Conservation (phyloP, 2,797 vertebrate species). For the Anisognathus igniventris region DNA sequence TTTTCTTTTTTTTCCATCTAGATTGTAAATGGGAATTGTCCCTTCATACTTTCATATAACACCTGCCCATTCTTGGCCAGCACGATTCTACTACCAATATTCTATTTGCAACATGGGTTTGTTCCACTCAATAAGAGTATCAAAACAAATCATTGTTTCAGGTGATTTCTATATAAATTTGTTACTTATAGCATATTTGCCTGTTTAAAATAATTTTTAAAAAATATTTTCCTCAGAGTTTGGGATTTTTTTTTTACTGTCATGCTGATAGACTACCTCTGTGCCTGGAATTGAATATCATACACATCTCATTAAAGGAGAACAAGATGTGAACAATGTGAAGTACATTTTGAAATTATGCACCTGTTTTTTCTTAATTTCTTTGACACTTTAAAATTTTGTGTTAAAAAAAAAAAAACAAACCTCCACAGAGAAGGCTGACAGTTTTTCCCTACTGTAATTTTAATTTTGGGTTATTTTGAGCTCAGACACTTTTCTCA, state of each 20-base stretch:
- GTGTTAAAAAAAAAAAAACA: fast-evolving
- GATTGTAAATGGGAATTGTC: not conserved
- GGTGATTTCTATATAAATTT: not conserved
- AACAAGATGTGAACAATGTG: not conserved
- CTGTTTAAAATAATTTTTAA: fast-evolving
- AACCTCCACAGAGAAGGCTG: not conserved
- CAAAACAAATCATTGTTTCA: not conserved
- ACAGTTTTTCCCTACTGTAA: not conserved
- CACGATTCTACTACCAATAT: not conserved
- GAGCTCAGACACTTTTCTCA: not conserved
- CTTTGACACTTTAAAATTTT: not conserved
- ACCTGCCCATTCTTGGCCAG: not conserved
- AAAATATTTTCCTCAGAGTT: not conserved
- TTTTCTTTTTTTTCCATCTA: not conserved
- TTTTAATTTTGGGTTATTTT: not conserved
- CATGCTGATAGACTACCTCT: not conserved
- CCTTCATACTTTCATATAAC: fast-evolving
- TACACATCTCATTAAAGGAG: not conserved
- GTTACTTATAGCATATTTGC: not conserved
- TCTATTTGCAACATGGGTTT: not conserved
- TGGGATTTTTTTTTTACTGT: not conserved
- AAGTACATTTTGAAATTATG: not conserved
- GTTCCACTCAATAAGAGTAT: not conserved
- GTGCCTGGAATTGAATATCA: not conserved
- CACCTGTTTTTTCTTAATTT: not conserved